phyloP scores from a whole-genome alignment of 2,888 invertebrate genomes.

The Hirtodrosophila alboralis region DNA sequence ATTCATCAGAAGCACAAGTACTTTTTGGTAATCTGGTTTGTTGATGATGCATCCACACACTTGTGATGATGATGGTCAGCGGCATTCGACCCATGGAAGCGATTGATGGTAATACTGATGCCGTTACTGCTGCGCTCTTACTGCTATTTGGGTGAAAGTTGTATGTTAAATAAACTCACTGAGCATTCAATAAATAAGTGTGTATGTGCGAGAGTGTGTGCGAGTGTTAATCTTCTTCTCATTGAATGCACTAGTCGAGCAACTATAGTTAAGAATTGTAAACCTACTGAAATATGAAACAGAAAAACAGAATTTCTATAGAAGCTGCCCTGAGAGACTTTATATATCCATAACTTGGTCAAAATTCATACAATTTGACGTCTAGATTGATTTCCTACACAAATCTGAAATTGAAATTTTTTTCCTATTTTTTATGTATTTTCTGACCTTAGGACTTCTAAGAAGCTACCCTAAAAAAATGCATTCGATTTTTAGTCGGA shows the following conservation, averaged over 20 bases:
- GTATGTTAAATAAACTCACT: conserved; percentile 35
- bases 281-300: too few relatives aligned
- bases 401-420: too few relatives aligned
- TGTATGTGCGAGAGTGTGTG: conserved; percentile 3
- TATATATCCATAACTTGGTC: too few relatives aligned
- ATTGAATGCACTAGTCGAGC: not conserved
- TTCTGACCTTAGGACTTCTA: too few relatives aligned
- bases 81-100: conserved; percentile 45
- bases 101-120: conserved; percentile 63
- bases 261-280: conserved; percentile 9
- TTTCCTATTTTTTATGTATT: too few relatives aligned
- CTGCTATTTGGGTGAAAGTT: conserved; percentile 67
- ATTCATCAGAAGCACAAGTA: conserved; percentile 22
- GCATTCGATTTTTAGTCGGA: too few relatives aligned
- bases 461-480: too few relatives aligned
- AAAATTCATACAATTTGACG: too few relatives aligned
- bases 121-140: conserved; percentile 43
- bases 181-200: conserved; percentile 14
- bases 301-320: too few relatives aligned
- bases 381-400: too few relatives aligned
- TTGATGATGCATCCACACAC: conserved; percentile 19
- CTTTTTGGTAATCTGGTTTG: conserved; percentile 29
- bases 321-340: too few relatives aligned
- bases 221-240: conserved; percentile 5
- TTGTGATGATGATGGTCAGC: conserved; percentile 46